A percentile compares a stretch with the other conserved stretches of the same genome.
These are phyloP conservation scores for Standfussiana lucernea DNA, from an alignment of 2,888 invertebrate genomes.

Conservation along the genomic window DNA sequence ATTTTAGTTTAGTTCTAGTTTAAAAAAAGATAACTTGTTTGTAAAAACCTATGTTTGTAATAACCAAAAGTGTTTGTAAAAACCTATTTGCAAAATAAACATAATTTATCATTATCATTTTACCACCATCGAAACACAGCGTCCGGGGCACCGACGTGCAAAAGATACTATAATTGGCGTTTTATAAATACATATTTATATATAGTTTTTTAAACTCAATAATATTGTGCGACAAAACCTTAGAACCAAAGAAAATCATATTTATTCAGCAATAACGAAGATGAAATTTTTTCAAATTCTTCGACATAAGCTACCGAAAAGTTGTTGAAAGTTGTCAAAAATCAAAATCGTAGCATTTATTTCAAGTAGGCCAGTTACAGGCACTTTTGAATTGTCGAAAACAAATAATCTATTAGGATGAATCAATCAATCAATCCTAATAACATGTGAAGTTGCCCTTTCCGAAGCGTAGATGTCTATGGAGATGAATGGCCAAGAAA, in stretches of 20 bases:
- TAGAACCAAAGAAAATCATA: neutral
- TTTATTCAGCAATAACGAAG: neutral
- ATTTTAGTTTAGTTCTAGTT: too few relatives aligned
- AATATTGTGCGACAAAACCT: neutral
- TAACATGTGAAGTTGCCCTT: neutral
- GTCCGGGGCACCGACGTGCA: too few relatives aligned
- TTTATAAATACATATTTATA: too few relatives aligned
- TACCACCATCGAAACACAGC: neutral
- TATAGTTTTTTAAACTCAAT: neutral
- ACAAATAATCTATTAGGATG: neutral
- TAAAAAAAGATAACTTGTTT: too few relatives aligned
- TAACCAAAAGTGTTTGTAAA: too few relatives aligned
- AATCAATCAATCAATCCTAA: neutral
- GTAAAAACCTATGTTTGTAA: too few relatives aligned
- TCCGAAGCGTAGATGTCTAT: neutral
- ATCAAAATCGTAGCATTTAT: neutral
- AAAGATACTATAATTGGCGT: too few relatives aligned
- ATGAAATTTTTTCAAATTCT: neutral
- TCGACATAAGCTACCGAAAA: neutral
- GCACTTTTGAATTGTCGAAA: neutral
- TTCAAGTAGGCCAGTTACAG: neutral
- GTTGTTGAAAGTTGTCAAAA: neutral
- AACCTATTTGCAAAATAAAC: too few relatives aligned
- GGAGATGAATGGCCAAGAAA: neutral
- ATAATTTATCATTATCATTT: too few relatives aligned